These are phyloP conservation scores for Catostomus latipinnis DNA, from an alignment of 2,797 vertebrate genomes.

Conservation along the genomic window DNA sequence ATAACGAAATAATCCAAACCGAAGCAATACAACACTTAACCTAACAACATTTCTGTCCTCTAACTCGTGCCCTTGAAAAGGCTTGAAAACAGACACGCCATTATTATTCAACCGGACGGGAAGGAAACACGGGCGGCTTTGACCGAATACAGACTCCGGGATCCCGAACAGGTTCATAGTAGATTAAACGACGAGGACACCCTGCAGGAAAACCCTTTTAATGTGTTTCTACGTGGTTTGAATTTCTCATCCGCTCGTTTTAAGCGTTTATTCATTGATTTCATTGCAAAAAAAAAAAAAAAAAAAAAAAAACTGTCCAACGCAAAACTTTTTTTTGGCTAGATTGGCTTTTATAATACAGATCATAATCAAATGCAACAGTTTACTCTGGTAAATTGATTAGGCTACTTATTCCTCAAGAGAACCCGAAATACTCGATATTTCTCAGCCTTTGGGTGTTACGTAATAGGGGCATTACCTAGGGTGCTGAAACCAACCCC, in stretches of 20 bases:
- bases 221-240: neutral
- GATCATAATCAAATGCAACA: constrained; percentile 39
- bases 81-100: neutral
- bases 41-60: neutral
- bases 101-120: constrained; percentile 2
- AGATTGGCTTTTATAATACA: constrained; percentile 1
- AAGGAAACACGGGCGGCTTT: constrained; percentile 21
- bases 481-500: constrained; percentile 73
- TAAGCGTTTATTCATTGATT: neutral
- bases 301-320: neutral
- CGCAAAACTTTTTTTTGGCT: neutral
- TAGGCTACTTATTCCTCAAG: constrained; percentile 39
- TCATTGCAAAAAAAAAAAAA: neutral
- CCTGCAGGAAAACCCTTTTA: neutral
- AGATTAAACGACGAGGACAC: constrained; percentile 3
- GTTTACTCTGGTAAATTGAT: constrained; percentile 21
- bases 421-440: constrained; percentile 53
- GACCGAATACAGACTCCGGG: constrained; percentile 27
- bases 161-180: constrained; percentile 8
- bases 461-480: constrained; percentile 78
- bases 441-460: constrained; percentile 64
- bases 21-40: constrained; percentile 26
- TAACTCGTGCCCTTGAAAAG: neutral
- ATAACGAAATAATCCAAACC: constrained; percentile 9
- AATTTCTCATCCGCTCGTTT: neutral